phyloP scores from a whole-genome alignment of 1,140 invertebrate genomes.

The Leptoteleia sp. region DNA sequence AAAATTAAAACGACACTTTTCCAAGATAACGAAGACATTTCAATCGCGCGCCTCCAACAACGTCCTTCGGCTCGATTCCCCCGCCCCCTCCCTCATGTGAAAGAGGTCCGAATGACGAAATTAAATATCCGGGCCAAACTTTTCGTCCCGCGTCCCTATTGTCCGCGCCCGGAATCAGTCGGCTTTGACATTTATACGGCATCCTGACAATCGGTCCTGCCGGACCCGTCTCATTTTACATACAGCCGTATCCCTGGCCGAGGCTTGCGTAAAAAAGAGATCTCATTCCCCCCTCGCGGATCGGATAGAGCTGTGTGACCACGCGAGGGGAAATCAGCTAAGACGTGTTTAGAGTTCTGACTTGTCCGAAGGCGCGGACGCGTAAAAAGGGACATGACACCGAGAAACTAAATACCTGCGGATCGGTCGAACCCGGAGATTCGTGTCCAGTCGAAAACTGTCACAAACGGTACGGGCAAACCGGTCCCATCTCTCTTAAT shows the following conservation, averaged over 20 bases:
- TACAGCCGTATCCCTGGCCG: constrained; percentile 14
- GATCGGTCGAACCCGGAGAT: constrained; percentile 54
- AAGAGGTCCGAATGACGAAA: too few species aligned
- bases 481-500: constrained; percentile 71
- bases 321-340: constrained; percentile 59
- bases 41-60: constrained; percentile 3
- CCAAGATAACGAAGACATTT: constrained; percentile 26
- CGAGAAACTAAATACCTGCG: constrained; percentile 77
- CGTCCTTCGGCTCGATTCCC: too few species aligned
- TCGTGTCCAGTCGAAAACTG: constrained; percentile 65
- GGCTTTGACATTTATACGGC: constrained; percentile 36
- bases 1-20: constrained; percentile 22
- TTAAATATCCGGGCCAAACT: neutral
- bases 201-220: constrained; percentile 16
- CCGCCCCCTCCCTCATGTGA: too few species aligned
- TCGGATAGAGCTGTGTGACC: constrained; percentile 76
- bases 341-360: constrained; percentile 75
- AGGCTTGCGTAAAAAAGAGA: constrained; percentile 46
- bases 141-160: neutral
- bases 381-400: constrained; percentile 79
- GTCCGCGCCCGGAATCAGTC: constrained; percentile 6
- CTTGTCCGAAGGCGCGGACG: constrained; percentile 78
- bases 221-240: constrained; percentile 46
- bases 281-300: constrained; percentile 48
- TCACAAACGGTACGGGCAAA: constrained; percentile 66